Evolutionary conservation across 1,140 invertebrate species (phyloP).

Genomic region (Caenorhabditis inopinata): DNA sequence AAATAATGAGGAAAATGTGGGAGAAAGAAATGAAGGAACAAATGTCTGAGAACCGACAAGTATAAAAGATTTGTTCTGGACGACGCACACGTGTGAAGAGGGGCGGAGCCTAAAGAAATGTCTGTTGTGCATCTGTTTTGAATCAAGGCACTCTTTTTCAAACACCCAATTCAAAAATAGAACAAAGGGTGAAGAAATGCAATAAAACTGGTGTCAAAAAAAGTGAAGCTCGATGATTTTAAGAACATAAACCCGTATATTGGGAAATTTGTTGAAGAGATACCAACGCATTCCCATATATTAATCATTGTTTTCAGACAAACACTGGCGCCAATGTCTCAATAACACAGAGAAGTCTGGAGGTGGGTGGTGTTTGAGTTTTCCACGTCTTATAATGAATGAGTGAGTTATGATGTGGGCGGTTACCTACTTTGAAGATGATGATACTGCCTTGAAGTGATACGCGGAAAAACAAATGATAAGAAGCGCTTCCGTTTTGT

Average conservation of each 20-base stretch:
- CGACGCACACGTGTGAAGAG: conserved; percentile 9
- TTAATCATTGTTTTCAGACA: not conserved
- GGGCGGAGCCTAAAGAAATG: not conserved
- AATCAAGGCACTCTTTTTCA: not conserved
- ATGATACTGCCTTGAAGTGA: not conserved
- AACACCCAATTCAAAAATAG: not conserved
- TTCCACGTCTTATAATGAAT: not conserved
- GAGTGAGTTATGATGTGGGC: conserved; percentile 22
- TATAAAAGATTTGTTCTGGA: conserved; percentile 6
- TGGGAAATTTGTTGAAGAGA: not conserved
- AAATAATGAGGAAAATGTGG: no score
- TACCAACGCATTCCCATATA: not conserved
- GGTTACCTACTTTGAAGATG: conserved; percentile 2
- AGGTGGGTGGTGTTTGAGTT: not conserved
- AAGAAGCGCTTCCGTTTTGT: not conserved
- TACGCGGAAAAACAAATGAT: not conserved
- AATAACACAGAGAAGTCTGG: not conserved
- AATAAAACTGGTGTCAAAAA: no score
- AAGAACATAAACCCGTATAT: no score
- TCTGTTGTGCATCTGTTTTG: conserved; percentile 26
- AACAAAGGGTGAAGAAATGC: not conserved
- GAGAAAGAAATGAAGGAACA: not conserved
- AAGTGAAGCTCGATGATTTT: no score
- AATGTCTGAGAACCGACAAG: not conserved
- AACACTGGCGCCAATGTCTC: not conserved